Percentiles rank a stretch among this genome's conserved stretches.
Evolutionary conservation across 2,113 vertebrate species (phyloP).

Genomic region (Peromyscus polionotus): DNA sequence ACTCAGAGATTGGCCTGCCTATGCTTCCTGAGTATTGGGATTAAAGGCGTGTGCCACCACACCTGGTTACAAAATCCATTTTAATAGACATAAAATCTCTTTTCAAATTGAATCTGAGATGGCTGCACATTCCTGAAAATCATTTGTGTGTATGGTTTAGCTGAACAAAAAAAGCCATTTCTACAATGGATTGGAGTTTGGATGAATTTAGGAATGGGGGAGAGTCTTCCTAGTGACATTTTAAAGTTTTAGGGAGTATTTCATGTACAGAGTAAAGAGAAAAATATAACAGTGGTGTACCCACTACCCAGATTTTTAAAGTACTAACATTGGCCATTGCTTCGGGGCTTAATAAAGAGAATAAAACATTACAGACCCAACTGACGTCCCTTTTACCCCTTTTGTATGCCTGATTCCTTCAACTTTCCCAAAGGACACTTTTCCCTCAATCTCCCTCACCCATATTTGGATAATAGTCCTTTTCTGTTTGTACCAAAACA

Average conservation of each 20-base stretch:
- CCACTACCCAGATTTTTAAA: conserved; percentile 30
- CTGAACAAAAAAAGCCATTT: conserved; percentile 16
- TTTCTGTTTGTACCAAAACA: background rate
- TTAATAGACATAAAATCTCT: background rate
- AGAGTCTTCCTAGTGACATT: background rate
- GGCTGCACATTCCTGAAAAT: conserved; percentile 13
- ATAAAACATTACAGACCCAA: background rate
- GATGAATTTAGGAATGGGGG: background rate
- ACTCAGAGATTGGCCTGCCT: background rate
- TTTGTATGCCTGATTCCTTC: background rate
- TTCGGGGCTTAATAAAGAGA: conserved; percentile 29
- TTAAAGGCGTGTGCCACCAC: background rate
- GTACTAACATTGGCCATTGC: background rate
- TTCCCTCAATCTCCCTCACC: background rate
- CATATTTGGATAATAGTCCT: conserved; percentile 4
- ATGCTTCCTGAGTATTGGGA: background rate
- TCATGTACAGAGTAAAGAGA: conserved; percentile 27
- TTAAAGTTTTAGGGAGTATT: conserved; percentile 14
- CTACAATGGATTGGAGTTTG: conserved; percentile 4
- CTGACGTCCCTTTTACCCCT: background rate
- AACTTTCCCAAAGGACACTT: background rate
- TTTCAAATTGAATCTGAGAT: background rate
- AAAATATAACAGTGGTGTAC: background rate
- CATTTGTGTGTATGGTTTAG: background rate
- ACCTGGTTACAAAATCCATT: background rate